Evolutionary conservation across 2,888 invertebrate species (phyloP), one percentile per base, ranked within the genome.

Genomic region (Gandaritis pyraliata): DNA sequence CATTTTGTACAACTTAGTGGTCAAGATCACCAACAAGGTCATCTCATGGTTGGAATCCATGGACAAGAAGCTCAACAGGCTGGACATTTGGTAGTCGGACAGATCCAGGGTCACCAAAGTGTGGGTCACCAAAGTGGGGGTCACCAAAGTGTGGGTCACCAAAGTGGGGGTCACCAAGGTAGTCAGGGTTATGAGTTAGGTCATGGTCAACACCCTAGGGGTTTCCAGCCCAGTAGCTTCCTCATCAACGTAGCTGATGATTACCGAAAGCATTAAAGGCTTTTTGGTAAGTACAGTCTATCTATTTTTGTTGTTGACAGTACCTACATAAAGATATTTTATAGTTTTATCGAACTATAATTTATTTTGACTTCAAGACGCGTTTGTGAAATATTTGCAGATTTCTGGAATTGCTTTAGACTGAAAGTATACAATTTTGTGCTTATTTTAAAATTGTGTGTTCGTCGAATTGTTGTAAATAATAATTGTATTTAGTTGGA

Each of bases 191-290:
- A 47, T 8, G 33, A 33, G 33, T 33, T 50, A 50, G 16, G 33
- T 29, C 39, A 53, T 11, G 50, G 39, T n/a, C 46, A 52, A 18
- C 47, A 48, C 29, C 50, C 57, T 10, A 13, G n/a, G 49, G 49
- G 41, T 15, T 49, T 48, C 36, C 53, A 59, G 13, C 60, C 54
- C 4, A 50, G 50, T 3, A 50, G 55, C 0, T 61, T 56, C 38
- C 43, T 45, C 11, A 46, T 8, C 8, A 12, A 50, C 0, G 45
- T 49, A 5, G 50, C 39, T 18, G 60, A 60, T 16, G 47, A 47
- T 2, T 61, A 61, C 55, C 45, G 39, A n/a, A 61, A 61, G 47
- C 56, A 61, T 41, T 61, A 43, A 16, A 7, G 4, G 12, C n/a
- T 38, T 38, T n/a, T 11, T 13, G 13, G 33, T 23, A 33, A 2